A percentile compares a stretch with the other conserved stretches of the same genome.
Conservation (phyloP, 2,113 vertebrate genomes). For the Paracanthobrama guichenoti region DNA sequence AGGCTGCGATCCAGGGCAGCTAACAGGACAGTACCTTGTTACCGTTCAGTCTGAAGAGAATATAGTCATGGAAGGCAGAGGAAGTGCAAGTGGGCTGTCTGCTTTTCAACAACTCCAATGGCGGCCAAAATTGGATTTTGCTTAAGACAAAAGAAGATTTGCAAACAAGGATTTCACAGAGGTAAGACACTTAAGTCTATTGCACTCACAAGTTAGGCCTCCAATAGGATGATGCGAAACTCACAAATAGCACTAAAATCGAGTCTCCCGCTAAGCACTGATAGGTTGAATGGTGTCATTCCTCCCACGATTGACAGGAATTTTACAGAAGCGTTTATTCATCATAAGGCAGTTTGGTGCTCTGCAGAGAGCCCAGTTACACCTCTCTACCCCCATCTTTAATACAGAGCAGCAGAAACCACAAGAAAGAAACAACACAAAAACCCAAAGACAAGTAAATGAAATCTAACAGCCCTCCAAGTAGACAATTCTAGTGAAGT, state of each 20-base stretch:
- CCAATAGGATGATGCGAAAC: conserved; percentile 63
- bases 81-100: conserved; percentile 78
- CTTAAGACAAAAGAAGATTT: conserved; percentile 55
- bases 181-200: conserved; percentile 65
- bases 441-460: conserved; percentile 58
- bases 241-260: conserved; percentile 52
- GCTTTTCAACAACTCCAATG: conserved; percentile 68
- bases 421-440: conserved; percentile 59
- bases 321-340: conserved; percentile 75
- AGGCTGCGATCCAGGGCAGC: conserved; percentile 67
- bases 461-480: conserved; percentile 79
- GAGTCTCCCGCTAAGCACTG: conserved; percentile 54
- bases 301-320: conserved; percentile 71
- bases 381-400: conserved; percentile 78
- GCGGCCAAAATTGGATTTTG: conserved; percentile 19
- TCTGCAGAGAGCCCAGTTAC: conserved; percentile 83
- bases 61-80: conserved; percentile 75
- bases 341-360: conserved; percentile 84
- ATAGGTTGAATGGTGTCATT: conserved; percentile 58
- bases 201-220: conserved; percentile 74
- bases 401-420: conserved; percentile 79
- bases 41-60: conserved; percentile 75
- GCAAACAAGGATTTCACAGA: conserved; percentile 59
- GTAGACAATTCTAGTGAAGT: conserved; percentile 83
- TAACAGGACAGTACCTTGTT: conserved; percentile 80